These are phyloP conservation scores for Trogon melanurus DNA, from an alignment of 2,113 vertebrate species.

Conservation along the genomic window DNA sequence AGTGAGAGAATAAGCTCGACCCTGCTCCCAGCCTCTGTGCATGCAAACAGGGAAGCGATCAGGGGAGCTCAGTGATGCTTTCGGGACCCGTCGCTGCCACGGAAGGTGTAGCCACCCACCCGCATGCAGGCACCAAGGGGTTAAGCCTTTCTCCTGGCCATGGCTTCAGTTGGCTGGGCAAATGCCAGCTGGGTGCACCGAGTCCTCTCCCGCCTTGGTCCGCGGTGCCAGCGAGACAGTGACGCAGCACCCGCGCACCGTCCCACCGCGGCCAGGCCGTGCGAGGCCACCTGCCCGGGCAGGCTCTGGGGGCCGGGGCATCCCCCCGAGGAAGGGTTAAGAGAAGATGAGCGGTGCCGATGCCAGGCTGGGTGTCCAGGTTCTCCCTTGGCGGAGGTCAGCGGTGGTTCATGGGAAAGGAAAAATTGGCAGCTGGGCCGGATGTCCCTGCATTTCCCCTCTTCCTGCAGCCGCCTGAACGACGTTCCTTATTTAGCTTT, in stretches of 20 bases:
- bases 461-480: conserved; percentile 81
- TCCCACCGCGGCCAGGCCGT: fast-evolving
- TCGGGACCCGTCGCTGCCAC: fast-evolving
- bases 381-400: conserved; percentile 78
- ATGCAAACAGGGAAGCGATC: neutral
- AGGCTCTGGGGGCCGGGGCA: neutral
- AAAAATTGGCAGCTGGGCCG: conserved; percentile 85
- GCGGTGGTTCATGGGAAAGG: conserved; percentile 92
- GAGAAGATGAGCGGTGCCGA: neutral
- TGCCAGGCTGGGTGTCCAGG: conserved; percentile 72
- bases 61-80: neutral
- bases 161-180: neutral
- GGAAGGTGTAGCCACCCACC: neutral
- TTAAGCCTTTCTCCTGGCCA: neutral
- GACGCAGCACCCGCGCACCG: fast-evolving
- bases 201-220: fast-evolving
- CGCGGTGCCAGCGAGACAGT: fast-evolving
- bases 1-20: neutral
- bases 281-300: fast-evolving
- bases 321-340: conserved; percentile 36
- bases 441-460: conserved; percentile 87
- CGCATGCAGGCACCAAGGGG: fast-evolving
- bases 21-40: neutral
- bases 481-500: conserved; percentile 83
- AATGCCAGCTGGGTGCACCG: neutral